Evolutionary conservation across 2,888 invertebrate genomes (phyloP).

Genomic region (Diarsia dahlii): DNA sequence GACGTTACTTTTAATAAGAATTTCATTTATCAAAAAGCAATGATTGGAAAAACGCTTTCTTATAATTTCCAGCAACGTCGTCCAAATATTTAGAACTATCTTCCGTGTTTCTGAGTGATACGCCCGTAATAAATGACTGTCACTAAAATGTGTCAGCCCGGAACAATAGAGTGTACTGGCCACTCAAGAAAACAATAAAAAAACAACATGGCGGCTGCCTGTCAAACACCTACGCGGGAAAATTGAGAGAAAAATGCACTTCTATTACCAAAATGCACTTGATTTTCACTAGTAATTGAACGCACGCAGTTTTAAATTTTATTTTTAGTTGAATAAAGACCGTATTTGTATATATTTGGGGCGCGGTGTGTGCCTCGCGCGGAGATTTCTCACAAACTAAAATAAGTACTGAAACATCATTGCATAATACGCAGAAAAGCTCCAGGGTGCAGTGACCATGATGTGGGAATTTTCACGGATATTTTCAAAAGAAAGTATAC

Average conservation of each 20-base stretch:
- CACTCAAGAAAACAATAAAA: slow-evolving; percentile 75
- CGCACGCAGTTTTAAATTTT: slow-evolving; percentile 50
- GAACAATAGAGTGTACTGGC: slow-evolving; percentile 71
- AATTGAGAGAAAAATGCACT: slow-evolving; percentile 58
- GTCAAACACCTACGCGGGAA: slow-evolving; percentile 68
- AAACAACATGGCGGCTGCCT: slow-evolving; percentile 74
- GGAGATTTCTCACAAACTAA: slow-evolving; percentile 85
- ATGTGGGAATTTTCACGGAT: slow-evolving; percentile 66
- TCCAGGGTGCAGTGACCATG: slow-evolving; percentile 75
- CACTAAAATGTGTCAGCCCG: slow-evolving; percentile 69
- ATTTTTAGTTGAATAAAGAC: slow-evolving; percentile 48
- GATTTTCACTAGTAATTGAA: slow-evolving; percentile 46
- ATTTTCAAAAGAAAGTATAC: slow-evolving; percentile 11
- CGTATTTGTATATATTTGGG: slow-evolving; percentile 65
- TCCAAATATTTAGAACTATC: neutral
- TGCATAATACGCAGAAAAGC: slow-evolving; percentile 89
- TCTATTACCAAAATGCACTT: slow-evolving; percentile 55
- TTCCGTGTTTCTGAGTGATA: slow-evolving; percentile 26
- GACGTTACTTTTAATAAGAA: neutral
- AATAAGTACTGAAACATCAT: slow-evolving; percentile 86
- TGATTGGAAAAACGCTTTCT: neutral
- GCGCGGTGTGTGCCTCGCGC: slow-evolving; percentile 76
- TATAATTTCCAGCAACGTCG: neutral
- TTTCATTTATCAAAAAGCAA: neutral
- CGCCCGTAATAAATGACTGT: slow-evolving; percentile 38